Conservation (phyloP, 2,888 invertebrate genomes). For the Aleiodes alternator region DNA sequence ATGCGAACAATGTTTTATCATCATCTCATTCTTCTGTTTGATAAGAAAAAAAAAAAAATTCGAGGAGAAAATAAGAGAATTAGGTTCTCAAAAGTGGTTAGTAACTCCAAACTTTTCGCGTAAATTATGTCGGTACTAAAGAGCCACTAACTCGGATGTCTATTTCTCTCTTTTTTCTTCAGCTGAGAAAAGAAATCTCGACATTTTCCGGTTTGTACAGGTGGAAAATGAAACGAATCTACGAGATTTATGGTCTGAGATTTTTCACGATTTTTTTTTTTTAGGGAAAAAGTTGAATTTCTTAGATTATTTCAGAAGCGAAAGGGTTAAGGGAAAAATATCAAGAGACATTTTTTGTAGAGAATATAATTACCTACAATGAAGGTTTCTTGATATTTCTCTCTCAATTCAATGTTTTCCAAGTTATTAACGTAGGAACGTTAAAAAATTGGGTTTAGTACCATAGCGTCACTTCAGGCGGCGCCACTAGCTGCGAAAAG, state of each 20-base stretch:
- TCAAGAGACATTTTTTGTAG: too few species aligned
- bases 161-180: slow-evolving; percentile 37
- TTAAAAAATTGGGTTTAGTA: too few species aligned
- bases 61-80: neutral
- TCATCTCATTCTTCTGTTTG: slow-evolving; percentile 1
- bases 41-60: neutral
- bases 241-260: slow-evolving; percentile 32
- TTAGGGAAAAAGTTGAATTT: neutral
- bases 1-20: neutral
- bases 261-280: slow-evolving; percentile 8
- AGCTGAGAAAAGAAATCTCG: slow-evolving; percentile 21
- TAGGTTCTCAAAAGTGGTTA: neutral
- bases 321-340: too few species aligned
- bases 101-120: slow-evolving; percentile 47
- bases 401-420: too few species aligned
- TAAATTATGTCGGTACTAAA: slow-evolving; percentile 67
- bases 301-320: too few species aligned
- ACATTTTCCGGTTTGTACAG: slow-evolving; percentile 59
- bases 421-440: too few species aligned
- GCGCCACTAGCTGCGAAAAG: too few species aligned
- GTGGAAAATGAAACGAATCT: slow-evolving; percentile 65
- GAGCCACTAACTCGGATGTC: slow-evolving; percentile 62
- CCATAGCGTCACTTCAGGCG: too few species aligned
- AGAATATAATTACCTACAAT: too few species aligned
- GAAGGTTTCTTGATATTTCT: too few species aligned